phyloP scores from a whole-genome alignment of 1,140 invertebrate species.

The Dendrolimus punctatus region DNA sequence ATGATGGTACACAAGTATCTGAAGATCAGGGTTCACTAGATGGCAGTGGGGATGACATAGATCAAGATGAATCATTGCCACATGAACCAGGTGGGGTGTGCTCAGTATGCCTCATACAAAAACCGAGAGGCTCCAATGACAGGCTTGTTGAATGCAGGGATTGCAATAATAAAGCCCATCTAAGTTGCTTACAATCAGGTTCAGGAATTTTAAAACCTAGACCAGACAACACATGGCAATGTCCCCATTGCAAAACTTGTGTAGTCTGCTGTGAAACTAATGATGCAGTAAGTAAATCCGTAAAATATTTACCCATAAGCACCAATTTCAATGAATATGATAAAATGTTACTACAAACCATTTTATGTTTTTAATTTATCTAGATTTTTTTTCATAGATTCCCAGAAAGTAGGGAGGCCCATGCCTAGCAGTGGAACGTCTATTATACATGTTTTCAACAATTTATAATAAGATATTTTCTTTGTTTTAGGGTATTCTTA shows the following conservation, averaged over 20 bases:
- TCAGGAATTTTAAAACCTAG: constrained; percentile 76
- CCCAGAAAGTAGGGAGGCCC: too few relatives aligned
- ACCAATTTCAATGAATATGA: too few relatives aligned
- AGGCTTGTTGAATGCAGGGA: constrained; percentile 83
- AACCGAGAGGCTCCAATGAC: constrained; percentile 75
- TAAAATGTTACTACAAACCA: too few relatives aligned
- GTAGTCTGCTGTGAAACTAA: constrained; percentile 80
- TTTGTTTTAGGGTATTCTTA: constrained; percentile 75
- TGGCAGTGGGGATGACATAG: constrained; percentile 64
- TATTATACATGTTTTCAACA: constrained; percentile 9
- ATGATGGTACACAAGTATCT: constrained; percentile 43
- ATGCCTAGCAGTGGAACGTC: too few relatives aligned
- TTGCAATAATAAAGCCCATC: constrained; percentile 84
- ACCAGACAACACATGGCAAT: constrained; percentile 80
- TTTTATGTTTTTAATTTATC: too few relatives aligned
- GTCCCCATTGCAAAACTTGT: constrained; percentile 81
- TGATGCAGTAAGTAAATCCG: constrained; percentile 75
- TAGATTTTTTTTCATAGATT: too few relatives aligned
- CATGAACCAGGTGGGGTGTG: constrained; percentile 70
- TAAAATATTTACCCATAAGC: too few relatives aligned
- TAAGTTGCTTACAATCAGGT: constrained; percentile 78
- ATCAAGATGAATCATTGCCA: constrained; percentile 39
- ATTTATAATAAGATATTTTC: constrained; percentile 7
- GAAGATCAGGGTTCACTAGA: constrained; percentile 62
- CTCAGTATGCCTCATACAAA: constrained; percentile 73